Evolutionary conservation across 2,888 invertebrate species (phyloP).

Genomic region (Nemotelus nigrinus): DNA sequence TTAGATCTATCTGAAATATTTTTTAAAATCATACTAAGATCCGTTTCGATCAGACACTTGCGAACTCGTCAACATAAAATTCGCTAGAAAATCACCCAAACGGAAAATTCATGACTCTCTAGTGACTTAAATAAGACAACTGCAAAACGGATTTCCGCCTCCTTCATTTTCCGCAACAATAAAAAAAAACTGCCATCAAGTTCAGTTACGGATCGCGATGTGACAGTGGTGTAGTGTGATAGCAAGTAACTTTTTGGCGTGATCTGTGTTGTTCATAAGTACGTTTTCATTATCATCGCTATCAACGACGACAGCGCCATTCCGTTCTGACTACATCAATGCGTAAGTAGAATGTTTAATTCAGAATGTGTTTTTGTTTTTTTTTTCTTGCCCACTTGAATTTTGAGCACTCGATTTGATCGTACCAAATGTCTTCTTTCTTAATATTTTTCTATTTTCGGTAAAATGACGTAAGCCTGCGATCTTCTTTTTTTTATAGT

Average conservation of each 20-base stretch:
- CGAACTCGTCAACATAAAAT: background rate
- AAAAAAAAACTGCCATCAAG: too few species aligned
- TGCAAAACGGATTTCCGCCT: slow-evolving; percentile 33
- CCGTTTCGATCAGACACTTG: too few species aligned
- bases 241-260: background rate
- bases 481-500: slow-evolving; percentile 21
- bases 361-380: slow-evolving; percentile 18
- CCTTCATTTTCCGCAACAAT: background rate
- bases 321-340: slow-evolving; percentile 1
- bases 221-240: background rate
- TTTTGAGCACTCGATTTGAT: slow-evolving; percentile 35
- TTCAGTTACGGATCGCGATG: background rate
- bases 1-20: too few species aligned
- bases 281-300: slow-evolving; percentile 25
- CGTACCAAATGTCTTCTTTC: slow-evolving; percentile 23
- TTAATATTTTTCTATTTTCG: slow-evolving; percentile 43
- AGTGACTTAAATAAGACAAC: slow-evolving; percentile 19
- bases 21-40: too few species aligned
- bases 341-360: slow-evolving; percentile 11
- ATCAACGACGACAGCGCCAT: background rate
- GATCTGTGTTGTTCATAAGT: background rate
- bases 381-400: slow-evolving; percentile 4
- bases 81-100: background rate
- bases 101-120: background rate
- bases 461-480: slow-evolving; percentile 45